Evolutionary conservation across 2,888 invertebrate species (phyloP), one percentile per base, ranked within the genome.

Genomic region (Chromoteleia sp.): DNA sequence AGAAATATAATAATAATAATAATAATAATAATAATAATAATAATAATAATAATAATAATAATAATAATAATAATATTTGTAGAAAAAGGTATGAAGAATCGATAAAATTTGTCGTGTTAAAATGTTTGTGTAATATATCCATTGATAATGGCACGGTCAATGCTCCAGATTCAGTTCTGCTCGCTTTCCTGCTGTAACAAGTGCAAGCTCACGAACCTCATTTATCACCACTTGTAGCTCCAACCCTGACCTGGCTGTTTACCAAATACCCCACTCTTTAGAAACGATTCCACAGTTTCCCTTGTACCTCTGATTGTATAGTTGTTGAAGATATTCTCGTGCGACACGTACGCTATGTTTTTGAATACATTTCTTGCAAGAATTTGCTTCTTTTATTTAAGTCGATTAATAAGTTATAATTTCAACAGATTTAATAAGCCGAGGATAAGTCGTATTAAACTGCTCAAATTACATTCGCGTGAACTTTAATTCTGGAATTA

Each of bases 141-240:
- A 29, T 52, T 67, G 59, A 77, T 65, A 77, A 75, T 43, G 33
- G 41, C 19, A 76, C 71, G 76, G 75, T 71, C 54, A 68, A 75
- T 65, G 75, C 68, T 68, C 73, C 15, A 73, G 50, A 73, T 83
- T 83, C 67, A 75, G 73, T 67, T 81, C 71, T 75, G 71, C 68
- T 78, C 75, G 78, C 71, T 75, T 79, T 81, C 65, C 83, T 19
- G 50, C 65, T 76, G 78, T 82, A 77, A 74, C 75, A 75, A 76
- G 75, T 78, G 65, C 80, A 70, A 81, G 80, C 78, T 86, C 87
- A 89, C 89, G 87, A 86, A 87, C 88, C 89, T 89, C 90, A 86
- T 90, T 90, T 90, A 89, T 90, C 90, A 90, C 90, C 90, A 91
- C 90, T 90, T 91, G 90, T 91, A 88, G 90, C 89, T 88, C 85